Evolutionary conservation across 2,797 vertebrate species (phyloP).

Genomic region (Cirrhinus molitorella): DNA sequence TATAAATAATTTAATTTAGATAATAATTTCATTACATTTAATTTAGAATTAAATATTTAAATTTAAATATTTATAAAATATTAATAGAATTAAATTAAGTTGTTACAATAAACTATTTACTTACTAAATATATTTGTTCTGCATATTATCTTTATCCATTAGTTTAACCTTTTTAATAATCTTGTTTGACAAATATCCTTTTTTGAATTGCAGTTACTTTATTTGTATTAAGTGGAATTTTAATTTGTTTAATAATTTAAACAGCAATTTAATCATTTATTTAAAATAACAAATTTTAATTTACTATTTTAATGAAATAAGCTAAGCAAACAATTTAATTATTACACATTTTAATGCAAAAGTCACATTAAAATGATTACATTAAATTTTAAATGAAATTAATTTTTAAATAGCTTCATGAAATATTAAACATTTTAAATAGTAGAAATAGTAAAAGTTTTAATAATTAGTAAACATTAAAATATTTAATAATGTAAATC

Average conservation of each 20-base stretch:
- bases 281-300: not conserved
- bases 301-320: not conserved
- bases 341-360: not conserved
- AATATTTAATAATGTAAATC: not conserved
- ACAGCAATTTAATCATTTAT: not conserved
- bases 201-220: not conserved
- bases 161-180: not conserved
- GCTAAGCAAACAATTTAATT: not conserved
- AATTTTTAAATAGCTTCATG: not conserved
- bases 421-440: not conserved
- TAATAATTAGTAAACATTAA: not conserved
- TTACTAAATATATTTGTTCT: not conserved
- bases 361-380: not conserved
- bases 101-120: not conserved
- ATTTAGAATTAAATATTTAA: not conserved
- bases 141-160: not conserved
- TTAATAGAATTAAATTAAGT: not conserved
- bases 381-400: not conserved
- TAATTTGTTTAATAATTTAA: not conserved
- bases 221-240: not conserved
- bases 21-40: no score
- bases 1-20: no score
- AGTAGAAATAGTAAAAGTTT: not conserved
- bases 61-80: not conserved
- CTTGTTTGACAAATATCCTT: not conserved